Conservation (phyloP, 2,888 invertebrate species). For the Apotomis betuletana region DNA sequence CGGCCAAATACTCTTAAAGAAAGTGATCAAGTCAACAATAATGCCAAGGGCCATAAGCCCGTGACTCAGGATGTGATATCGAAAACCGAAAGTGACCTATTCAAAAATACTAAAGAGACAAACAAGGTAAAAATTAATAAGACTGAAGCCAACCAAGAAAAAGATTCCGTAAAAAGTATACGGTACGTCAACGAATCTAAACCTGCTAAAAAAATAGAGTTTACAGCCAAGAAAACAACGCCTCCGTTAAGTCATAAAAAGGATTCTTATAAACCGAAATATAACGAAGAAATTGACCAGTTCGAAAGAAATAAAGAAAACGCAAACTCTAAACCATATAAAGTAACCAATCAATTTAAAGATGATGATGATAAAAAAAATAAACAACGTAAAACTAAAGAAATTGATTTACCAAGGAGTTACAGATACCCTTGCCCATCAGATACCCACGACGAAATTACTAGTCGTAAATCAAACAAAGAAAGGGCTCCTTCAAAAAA, state of each 20-base stretch:
- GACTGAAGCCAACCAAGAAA: not conserved
- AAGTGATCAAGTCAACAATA: not conserved
- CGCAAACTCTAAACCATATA: not conserved
- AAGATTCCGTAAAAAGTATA: not conserved
- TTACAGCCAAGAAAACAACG: not conserved
- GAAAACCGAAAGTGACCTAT: not conserved
- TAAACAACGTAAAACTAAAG: not conserved
- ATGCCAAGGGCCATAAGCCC: not conserved
- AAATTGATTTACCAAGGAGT: not conserved
- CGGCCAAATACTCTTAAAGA: conserved; percentile 6
- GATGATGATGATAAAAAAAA: conserved; percentile 5
- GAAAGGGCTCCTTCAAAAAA: conserved; percentile 1
- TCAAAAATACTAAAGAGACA: not conserved
- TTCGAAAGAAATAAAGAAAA: not conserved
- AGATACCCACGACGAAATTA: not conserved
- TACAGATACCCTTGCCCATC: not conserved
- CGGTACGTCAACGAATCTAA: not conserved
- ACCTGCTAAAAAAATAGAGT: not conserved
- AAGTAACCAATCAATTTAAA: conserved; percentile 2
- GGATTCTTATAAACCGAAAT: not conserved
- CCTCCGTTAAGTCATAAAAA: not conserved
- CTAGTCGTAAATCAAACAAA: conserved; percentile 5
- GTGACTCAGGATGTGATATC: not conserved
- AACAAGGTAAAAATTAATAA: conserved; percentile 1
- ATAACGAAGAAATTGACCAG: not conserved